A percentile compares a stretch with the other conserved stretches of the same genome.
Conservation (phyloP, 2,113 vertebrate genomes). For the Felis catus region DNA sequence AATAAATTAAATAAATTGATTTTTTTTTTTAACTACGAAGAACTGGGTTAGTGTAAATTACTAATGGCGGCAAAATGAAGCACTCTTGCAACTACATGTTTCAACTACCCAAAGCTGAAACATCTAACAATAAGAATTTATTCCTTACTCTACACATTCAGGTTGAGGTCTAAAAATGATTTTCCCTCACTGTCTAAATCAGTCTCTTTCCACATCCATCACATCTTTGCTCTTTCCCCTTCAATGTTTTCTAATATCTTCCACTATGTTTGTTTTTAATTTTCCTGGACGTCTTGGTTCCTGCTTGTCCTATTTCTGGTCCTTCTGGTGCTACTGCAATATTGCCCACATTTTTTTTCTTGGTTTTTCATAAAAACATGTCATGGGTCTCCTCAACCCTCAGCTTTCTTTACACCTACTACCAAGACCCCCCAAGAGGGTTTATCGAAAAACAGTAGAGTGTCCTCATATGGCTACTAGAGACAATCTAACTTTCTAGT, state of each 20-base stretch:
- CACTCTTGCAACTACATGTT: not conserved
- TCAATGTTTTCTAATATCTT: not conserved
- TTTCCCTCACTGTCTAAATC: not conserved
- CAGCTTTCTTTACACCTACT: not conserved
- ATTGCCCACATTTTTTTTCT: not conserved
- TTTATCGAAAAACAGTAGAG: not conserved
- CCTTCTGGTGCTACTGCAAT: not conserved
- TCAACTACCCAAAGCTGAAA: not conserved
- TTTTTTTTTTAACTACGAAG: not conserved
- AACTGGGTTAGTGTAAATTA: not conserved
- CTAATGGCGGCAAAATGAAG: not conserved
- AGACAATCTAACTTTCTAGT: not conserved
- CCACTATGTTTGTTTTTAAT: not conserved
- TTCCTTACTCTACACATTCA: not conserved
- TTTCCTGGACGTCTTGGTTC: not conserved
- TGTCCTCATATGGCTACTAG: not conserved
- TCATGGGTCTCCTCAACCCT: not conserved
- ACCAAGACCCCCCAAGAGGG: not conserved
- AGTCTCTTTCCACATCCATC: not conserved
- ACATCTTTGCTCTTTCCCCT: not conserved
- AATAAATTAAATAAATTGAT: not conserved
- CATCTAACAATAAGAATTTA: not conserved
- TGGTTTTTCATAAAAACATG: not conserved
- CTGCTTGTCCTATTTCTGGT: not conserved
- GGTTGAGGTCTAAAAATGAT: not conserved